Evolutionary conservation across 53 echinoderm and acorn worm species (phyloP), one percentile per base, ranked within the genome.

Genomic region (Actinopyga echinites): DNA sequence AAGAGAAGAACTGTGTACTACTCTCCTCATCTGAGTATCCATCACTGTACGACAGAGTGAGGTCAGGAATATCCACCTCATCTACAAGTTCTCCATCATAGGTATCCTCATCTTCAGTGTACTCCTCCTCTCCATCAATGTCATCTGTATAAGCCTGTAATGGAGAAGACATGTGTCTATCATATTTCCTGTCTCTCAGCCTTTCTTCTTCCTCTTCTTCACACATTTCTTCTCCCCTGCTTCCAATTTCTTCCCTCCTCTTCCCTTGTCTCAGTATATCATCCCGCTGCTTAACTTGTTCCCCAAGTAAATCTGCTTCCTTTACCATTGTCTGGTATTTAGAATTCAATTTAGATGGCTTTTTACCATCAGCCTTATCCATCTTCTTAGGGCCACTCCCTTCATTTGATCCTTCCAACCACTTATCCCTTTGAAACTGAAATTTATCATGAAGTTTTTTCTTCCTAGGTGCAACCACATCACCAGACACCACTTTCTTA

Each of bases 51-150:
- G 77, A 77, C 34, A 77, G 32, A 25, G 77, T 53, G 53, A 77
- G 29, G 22, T 56, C 77, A 31, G 77, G 32, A 56, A 77, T 77
- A 32, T 77, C 56, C 20, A 55, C 77, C 21, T 30, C 77, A 33
- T 77, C 77, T 13, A 71, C 44, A n/a, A 71, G 37, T 42, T 32
- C 24, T n/a, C 77, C 54, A 32, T 77, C 77, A 20, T 77, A 77
- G 1, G 45, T 49, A 77, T 77, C 77, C 32, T 26, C 77, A 23
- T 77, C 26, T 21, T 77, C 77, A 15, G 77, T 54, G 32, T 56
- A 77, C 35, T 86, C 86, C 42, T 86, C 71, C 6, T 87, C 87
- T n/a, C 75, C 82, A 6, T 71, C 73, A 21, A 80, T 85, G 9
- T 79, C 89, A 44, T 71, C 85, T 10, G 86, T 86, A 10, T 55